Evolutionary conservation across 2,797 vertebrate genomes (phyloP).

Genomic region (Helicolenus hilgendorfi): DNA sequence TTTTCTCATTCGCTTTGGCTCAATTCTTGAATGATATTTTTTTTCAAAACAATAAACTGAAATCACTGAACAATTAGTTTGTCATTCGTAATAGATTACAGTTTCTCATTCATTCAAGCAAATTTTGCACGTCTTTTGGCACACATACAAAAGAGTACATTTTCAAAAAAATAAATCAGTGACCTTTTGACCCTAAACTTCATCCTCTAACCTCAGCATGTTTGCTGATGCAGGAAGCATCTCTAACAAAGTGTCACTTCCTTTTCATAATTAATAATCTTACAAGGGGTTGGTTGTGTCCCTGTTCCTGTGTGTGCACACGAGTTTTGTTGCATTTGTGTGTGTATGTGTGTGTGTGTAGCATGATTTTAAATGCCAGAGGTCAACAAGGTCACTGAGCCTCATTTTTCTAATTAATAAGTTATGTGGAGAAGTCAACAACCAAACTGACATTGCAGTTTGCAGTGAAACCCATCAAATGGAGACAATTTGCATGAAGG

Average conservation of each 20-base stretch:
- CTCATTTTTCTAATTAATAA: constrained; percentile 46
- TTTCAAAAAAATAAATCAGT: background rate
- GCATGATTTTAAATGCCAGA: constrained; percentile 29
- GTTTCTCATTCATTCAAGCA: too few species aligned
- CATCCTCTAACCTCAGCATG: background rate
- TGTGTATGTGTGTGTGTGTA: background rate
- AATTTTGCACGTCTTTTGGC: too few species aligned
- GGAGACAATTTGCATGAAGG: constrained; percentile 40
- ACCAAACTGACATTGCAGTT: constrained; percentile 28
- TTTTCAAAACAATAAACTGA: too few species aligned
- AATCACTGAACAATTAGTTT: too few species aligned
- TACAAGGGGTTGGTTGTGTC: background rate
- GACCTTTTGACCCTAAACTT: background rate
- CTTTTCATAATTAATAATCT: background rate
- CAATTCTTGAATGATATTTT: too few species aligned
- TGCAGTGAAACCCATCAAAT: constrained; percentile 33
- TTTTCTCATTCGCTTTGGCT: too few species aligned
- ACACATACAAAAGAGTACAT: too few species aligned
- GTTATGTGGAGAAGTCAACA: constrained; percentile 46
- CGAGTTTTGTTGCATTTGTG: background rate
- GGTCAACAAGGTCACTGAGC: constrained; percentile 29
- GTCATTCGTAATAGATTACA: too few species aligned
- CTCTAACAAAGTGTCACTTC: background rate
- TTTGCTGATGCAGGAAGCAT: background rate
- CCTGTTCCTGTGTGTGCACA: background rate